Conservation (phyloP, 2,888 invertebrate genomes). For the Lasioglossum vierecki region DNA sequence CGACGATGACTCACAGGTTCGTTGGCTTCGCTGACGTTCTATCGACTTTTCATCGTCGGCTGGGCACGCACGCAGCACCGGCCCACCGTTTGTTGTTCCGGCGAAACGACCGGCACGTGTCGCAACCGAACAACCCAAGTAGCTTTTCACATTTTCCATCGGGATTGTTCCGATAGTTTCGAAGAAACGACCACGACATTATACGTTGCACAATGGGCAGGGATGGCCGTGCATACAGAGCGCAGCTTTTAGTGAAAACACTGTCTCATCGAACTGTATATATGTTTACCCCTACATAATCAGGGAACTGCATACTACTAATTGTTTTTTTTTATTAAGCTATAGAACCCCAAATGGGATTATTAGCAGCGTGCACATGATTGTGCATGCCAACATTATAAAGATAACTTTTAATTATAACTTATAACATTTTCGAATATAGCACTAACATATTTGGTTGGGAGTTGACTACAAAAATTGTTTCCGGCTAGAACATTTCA, state of each 20-base stretch:
- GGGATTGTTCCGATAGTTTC: neutral
- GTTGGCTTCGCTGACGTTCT: constrained; percentile 68
- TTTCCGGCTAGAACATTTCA: no score
- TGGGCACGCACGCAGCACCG: constrained; percentile 46
- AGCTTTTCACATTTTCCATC: neutral
- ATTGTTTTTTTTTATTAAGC: no score
- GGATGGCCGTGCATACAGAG: neutral
- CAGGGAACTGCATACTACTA: neutral
- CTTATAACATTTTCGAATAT: no score
- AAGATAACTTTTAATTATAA: no score
- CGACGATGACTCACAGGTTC: constrained; percentile 62
- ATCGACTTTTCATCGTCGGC: constrained; percentile 73
- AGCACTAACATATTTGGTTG: no score
- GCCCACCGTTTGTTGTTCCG: constrained; percentile 53
- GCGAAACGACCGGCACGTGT: constrained; percentile 35
- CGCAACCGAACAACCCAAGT: neutral
- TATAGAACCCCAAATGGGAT: no score
- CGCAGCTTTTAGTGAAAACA: neutral
- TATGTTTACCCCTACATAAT: neutral
- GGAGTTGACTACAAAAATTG: no score
- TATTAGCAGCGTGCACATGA: no score
- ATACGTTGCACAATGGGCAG: neutral
- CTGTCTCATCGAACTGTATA: neutral
- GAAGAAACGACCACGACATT: neutral
- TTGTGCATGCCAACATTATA: no score